Evolutionary conservation across 2,888 invertebrate genomes (phyloP).

Genomic region (Zelleria hepariella): DNA sequence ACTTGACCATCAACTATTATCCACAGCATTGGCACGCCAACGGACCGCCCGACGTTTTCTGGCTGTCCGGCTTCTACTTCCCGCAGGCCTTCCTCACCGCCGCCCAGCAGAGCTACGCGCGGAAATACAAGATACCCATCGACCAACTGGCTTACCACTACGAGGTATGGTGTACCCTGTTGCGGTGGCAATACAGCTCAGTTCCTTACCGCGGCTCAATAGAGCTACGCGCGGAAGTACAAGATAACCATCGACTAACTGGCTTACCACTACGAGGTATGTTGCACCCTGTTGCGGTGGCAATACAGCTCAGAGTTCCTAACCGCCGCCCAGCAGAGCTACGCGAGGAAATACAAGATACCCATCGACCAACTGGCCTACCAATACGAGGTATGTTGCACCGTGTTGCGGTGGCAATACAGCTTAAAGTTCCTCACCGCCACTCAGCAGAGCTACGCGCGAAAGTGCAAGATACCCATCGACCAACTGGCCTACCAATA

Average conservation of each 20-base stretch:
- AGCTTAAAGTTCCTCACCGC: background rate
- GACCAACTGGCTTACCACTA: conserved; percentile 89
- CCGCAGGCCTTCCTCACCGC: conserved; percentile 96
- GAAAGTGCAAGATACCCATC: background rate
- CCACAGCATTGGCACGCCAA: conserved; percentile 84
- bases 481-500: no score
- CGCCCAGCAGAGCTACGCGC: conserved; percentile 92
- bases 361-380: conserved; percentile 91
- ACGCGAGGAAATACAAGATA: conserved; percentile 90
- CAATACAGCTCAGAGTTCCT: no score
- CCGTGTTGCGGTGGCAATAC: background rate
- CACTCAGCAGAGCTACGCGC: no score
- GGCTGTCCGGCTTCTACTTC: conserved; percentile 96
- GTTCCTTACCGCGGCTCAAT: conserved; percentile 94
- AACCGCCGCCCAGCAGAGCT: conserved; percentile 94
- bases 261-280: conserved; percentile 83
- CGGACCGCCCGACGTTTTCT: conserved; percentile 87
- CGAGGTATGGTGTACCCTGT: conserved; percentile 55
- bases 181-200: background rate
- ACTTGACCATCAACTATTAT: no score
- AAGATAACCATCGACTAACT: conserved; percentile 92
- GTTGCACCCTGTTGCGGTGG: background rate
- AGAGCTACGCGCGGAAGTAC: conserved; percentile 93
- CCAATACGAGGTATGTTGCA: conserved; percentile 77
- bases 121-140: conserved; percentile 93